Evolutionary conservation across 1,140 invertebrate genomes (phyloP), one percentile per base, ranked within the genome.

Genomic region (Meloidogyne hapla): DNA sequence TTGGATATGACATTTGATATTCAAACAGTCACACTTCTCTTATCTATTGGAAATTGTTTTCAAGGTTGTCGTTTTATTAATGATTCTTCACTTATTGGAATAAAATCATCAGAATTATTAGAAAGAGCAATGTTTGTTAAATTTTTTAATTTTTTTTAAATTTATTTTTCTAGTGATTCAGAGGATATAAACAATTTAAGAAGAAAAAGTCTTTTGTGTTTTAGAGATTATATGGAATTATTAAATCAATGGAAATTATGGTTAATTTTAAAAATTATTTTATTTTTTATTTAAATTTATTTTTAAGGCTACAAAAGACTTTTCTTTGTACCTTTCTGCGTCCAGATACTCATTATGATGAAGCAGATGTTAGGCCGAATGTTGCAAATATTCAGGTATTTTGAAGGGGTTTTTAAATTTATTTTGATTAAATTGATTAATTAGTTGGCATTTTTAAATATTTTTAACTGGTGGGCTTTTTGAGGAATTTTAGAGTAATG

Each of bases 21-120:
- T 45, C 80, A 81, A 73, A 81, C 80, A 15, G 69, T 75, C 0
- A 63, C 80, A 0, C 40, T 81, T 38, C 38, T 81, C 1, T 65
- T 81, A 18, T 56, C 28, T 12, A 61, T 77, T 62, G 80, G 80
- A 40, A 81, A 81, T 64, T 81, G 80, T 69, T 81, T 81, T 23
- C 77, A 69, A 25, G 38, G 62, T 2, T 79, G 63, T 23, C 81
- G 62, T 21, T 25, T 79, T 64, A 25, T 83, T 63, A 63, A 76
- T 9, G 69, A 83, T 15, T 56, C 28, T 4, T 79, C 74, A 2
- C 33, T 68, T 25, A 56, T 68, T 65, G 79, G 79, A n/a, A 40
- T 61, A n/a, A 82, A 68, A 48, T 81, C 82, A 23, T 33, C 67
- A 13, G 69, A 81, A 48, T n/a, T 83, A 33, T 65, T 81, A 15